Percentiles rank a stretch among this genome's conserved stretches.
phyloP scores from a whole-genome alignment of 2,888 invertebrate species.

The Bedellia somnulentella region DNA sequence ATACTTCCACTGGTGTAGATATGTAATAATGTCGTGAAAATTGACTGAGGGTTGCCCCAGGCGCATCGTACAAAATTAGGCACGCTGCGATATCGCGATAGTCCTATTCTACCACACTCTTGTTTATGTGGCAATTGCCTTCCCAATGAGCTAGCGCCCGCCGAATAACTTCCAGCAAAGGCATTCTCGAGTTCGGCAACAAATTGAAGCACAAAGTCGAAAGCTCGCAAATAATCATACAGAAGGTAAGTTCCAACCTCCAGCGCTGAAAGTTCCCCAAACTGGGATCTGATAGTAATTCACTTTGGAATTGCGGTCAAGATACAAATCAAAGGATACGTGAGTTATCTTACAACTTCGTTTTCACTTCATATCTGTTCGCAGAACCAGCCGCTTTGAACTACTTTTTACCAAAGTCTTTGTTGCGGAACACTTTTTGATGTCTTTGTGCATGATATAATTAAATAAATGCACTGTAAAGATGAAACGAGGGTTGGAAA shows the following conservation, averaged over 20 bases:
- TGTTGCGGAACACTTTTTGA: too few relatives aligned
- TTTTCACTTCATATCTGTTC: background rate
- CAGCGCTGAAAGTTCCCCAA: slow-evolving; percentile 23
- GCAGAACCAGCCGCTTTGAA: background rate
- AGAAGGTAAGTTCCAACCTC: slow-evolving; percentile 30
- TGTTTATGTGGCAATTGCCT: slow-evolving; percentile 51
- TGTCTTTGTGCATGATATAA: background rate
- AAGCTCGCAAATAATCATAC: slow-evolving; percentile 49
- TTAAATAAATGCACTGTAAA: slow-evolving; percentile 10
- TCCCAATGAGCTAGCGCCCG: slow-evolving; percentile 34
- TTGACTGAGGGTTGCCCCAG: too few relatives aligned
- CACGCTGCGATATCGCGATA: too few relatives aligned
- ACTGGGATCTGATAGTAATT: slow-evolving; percentile 31
- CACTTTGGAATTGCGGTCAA: slow-evolving; percentile 29
- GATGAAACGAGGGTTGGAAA: slow-evolving; percentile 10
- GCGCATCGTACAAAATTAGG: too few relatives aligned
- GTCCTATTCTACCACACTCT: slow-evolving; percentile 13
- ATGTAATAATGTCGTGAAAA: too few relatives aligned
- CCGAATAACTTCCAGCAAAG: slow-evolving; percentile 35
- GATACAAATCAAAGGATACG: slow-evolving; percentile 15
- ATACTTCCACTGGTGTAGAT: too few relatives aligned
- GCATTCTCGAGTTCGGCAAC: slow-evolving; percentile 32
- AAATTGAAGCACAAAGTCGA: slow-evolving; percentile 36
- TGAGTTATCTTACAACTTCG: slow-evolving; percentile 2
- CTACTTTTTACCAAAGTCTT: background rate